Base-by-base conservation (phyloP, 2,888 invertebrate genomes). In the Carterocephalus palaemon region DNA sequence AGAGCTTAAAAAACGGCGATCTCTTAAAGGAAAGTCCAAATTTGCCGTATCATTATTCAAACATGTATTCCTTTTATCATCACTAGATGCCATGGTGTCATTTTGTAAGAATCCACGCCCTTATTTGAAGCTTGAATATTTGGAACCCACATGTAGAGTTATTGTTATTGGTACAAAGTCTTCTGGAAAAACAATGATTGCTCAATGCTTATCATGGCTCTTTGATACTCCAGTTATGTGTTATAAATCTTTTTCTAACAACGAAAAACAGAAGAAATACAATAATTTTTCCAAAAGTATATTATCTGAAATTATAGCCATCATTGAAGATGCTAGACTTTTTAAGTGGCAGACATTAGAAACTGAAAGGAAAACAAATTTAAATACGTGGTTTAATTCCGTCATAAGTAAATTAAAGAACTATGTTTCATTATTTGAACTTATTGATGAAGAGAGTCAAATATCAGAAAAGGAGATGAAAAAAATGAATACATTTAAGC, bases 101-200 rank as follows among this genome's bases (percentile, higher is more conserved):
- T 92, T 92, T 67, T 77, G 83, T 51, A 78, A 77, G 59, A 91
- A 92, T 68, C 92, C 92, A 4, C 75, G 90, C 9, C 88, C 89
- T 1, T 92, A 83, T 68, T 68, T 92, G 7, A 67, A 89, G 47
- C 67, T 89, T 3, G 75, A 88, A 23, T 88, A 84, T 71, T 89
- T 92, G 8, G 88, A 87, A 60, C 88, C 90, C 4, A 84, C 83
- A 20, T 90, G 90, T 56, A 88, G 89, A 64, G 69, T 91, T 23
- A 88, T 89, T 34, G 76, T 92, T 24, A 74, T 89, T 41, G 92
- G 92, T 1, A 90, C 91, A 2, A 83, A 76, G 52, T 75, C 70
- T 33, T 86, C 89, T 7, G 92, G 92, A 1, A 91, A 90, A 77
- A 85, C 89, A 1, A 81, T 88, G 55, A 64, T 91, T 20, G 75